Evolutionary conservation across 2,113 vertebrate species (phyloP).

Genomic region (Syngnathus floridae): DNA sequence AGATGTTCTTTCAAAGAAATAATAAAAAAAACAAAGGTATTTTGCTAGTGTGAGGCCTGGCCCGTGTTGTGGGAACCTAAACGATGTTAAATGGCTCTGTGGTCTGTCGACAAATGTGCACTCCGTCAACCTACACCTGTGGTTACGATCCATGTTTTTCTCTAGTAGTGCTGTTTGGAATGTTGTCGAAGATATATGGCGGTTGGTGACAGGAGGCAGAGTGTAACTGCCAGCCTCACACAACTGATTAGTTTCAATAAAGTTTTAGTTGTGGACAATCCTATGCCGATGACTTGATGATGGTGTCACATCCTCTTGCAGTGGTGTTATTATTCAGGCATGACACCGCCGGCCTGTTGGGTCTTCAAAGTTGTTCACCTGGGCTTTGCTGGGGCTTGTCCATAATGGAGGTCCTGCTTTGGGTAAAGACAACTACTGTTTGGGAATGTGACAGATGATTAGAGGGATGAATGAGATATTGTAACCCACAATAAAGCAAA

Average conservation of each 20-base stretch:
- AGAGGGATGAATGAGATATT: constrained; percentile 20
- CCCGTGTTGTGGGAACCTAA: constrained; percentile 24
- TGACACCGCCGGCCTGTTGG: not conserved
- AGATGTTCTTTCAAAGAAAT: constrained; percentile 1
- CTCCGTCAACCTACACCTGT: constrained; percentile 5
- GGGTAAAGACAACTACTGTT: constrained; percentile 16
- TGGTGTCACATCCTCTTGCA: constrained; percentile 26
- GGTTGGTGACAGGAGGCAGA: not conserved
- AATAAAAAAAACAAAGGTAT: not conserved
- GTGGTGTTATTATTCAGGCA: constrained; percentile 13
- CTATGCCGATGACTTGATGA: not conserved
- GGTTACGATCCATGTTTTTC: constrained; percentile 6
- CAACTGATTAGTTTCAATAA: not conserved
- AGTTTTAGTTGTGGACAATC: no score
- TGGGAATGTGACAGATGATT: constrained; percentile 34
- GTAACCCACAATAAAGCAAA: constrained; percentile 31
- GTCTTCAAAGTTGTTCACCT: constrained; percentile 4
- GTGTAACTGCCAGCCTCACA: not conserved
- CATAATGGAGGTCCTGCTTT: constrained; percentile 2
- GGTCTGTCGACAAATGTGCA: constrained; percentile 24
- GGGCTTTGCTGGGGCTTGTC: constrained; percentile 37
- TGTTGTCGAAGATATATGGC: constrained; percentile 6
- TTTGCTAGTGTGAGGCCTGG: constrained; percentile 14
- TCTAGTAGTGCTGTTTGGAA: not conserved
- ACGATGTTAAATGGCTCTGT: constrained; percentile 42